These are phyloP conservation scores for Sebastes trivittatus DNA, from an alignment of 2,797 vertebrate species.

Conservation along the genomic window DNA sequence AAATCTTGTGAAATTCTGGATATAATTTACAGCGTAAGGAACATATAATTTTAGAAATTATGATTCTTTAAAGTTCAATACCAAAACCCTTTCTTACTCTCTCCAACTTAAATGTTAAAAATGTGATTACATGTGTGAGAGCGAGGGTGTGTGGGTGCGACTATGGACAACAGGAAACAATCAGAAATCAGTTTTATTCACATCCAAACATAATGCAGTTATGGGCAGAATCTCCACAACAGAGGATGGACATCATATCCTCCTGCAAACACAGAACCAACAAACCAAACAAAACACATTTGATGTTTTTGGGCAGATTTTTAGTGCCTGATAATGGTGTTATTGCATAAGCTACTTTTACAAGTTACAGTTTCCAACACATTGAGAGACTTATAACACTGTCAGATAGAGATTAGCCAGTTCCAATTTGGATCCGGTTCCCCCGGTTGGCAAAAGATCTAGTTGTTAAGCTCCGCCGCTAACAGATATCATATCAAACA, in stretches of 20 bases:
- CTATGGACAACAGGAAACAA: not conserved
- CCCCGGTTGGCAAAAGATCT: not conserved
- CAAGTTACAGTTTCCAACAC: not conserved
- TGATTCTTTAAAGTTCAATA: not conserved
- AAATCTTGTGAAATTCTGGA: too few relatives aligned
- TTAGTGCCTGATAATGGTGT: not conserved
- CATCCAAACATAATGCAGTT: not conserved
- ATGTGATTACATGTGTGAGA: not conserved
- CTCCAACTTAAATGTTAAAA: not conserved
- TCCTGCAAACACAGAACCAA: not conserved
- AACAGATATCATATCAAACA: not conserved
- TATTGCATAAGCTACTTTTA: not conserved
- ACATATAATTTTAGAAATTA: not conserved
- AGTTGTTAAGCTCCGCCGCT: not conserved
- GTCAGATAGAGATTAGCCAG: not conserved
- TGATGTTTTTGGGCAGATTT: not conserved
- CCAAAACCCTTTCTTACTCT: accelerated
- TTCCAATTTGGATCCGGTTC: not conserved
- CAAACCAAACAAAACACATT: not conserved
- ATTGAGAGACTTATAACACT: not conserved
- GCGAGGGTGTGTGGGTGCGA: not conserved
- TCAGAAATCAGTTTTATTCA: not conserved
- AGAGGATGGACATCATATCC: not conserved
- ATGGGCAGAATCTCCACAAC: not conserved
- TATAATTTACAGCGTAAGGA: too few relatives aligned